Evolutionary conservation across 2,113 vertebrate species (phyloP), one percentile per base, ranked within the genome.

Genomic region (Nesospiza acunhae): DNA sequence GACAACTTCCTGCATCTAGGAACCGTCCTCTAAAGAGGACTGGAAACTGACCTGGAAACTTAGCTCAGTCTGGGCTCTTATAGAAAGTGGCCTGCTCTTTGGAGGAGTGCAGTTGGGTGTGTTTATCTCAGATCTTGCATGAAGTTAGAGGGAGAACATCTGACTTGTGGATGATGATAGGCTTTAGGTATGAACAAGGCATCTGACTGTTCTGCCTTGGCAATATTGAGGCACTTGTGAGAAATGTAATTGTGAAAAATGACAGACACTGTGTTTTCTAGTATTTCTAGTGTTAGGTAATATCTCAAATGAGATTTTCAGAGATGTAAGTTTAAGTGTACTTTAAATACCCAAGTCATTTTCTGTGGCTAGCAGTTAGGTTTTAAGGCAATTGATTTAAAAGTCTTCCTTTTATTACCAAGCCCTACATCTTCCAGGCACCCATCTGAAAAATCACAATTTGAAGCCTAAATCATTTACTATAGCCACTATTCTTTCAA

Each of bases 381-480:
- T 63, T 92, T 92, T 74, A 84, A 93, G 70, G 55, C 47, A 60
- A 92, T 90, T 90, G 85, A 42, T 93, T 93, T 90, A 30, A 72
- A 91, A 90, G 64, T 81, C 52, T 89, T 78, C 47, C 79, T 74
- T 90, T 94, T 78, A 91, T 94, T 81, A 89, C 23, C 35, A 86
- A 89, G 60, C 35, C 64, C 73, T 89, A 74, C 37, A 59, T 90
- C 84, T 95, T 89, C 60, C 64, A 87, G 83, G 60, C 12, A 26
- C 22, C 44, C 39, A 75, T 73, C 84, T 93, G 89, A 90, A 93
- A 92, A 75, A 86, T 90, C 55, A 1, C 90, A 67, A 35, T 92
- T 90, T 89, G 76, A 92, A 94, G 56, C 60, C 50, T 76, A 58
- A 85, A 66, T 53, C 83, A 78, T 94, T 95, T 90, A 62, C 86